Evolutionary conservation across 2,113 vertebrate species (phyloP), one percentile per base, ranked within the genome.

Genomic region (Chrysochloris asiatica): DNA sequence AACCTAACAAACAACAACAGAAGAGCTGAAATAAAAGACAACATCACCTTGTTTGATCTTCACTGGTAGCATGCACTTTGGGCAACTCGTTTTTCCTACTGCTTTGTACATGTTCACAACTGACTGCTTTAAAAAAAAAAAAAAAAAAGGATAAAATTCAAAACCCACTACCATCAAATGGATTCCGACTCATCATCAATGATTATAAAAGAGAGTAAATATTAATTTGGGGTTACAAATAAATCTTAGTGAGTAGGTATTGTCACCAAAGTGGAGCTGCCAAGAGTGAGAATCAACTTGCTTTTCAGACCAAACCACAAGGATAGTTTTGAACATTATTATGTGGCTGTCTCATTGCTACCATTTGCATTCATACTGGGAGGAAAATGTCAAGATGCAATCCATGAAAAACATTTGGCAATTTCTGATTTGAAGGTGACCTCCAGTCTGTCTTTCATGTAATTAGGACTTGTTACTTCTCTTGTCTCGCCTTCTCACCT

Each of bases 401-500:
- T 36, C 24, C 73, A 45, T 50, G 38, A 47, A 76, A 56, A 80
- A 89, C 54, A 43, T 24, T 84, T 80, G 85, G 86, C 52, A 88
- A 63, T 24, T 61, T 78, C 24, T 28, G 83, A 47, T n/a, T 28
- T 78, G 43, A 61, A 80, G 67, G 33, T 52, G 65, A 81, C 75
- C 41, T 77, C 43, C 30, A 54, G 77, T 77, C 67, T 77, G 22
- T 17, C 12, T 81, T 80, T 71, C 56, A 72, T n/a, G 13, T 50
- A 65, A 71, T 76, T 80, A 94, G 28, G n/a, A 78, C 28, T 54
- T 84, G 22, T 63, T 80, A 47, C 33, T 86, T 67, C 90, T 83
- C 47, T 91, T 76, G n/a, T n/a, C 33, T 80, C 75, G 4, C 12
- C 19, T 67, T 61, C 69, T 87, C 52, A 47, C 24, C 26, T 47